These are phyloP conservation scores for Agelaius tricolor DNA, from an alignment of 2,113 vertebrate species.

Conservation along the genomic window DNA sequence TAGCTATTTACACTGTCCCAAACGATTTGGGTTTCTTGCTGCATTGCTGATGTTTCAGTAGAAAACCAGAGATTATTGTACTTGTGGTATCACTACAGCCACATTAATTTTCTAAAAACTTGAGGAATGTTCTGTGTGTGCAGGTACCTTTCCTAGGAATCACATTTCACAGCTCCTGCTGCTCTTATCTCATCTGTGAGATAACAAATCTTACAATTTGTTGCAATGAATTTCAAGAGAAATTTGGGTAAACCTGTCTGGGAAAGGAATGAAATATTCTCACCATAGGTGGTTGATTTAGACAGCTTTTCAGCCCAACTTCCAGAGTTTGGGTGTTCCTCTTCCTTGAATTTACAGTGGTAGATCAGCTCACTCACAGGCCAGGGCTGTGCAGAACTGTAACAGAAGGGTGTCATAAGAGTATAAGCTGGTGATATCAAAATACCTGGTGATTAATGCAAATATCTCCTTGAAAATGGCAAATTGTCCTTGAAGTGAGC, in stretches of 20 bases:
- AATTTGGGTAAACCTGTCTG: neutral
- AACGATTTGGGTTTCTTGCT: neutral
- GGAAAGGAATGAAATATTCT: neutral
- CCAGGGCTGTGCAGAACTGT: neutral
- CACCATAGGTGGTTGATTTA: neutral
- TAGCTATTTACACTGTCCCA: neutral
- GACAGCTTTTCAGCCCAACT: neutral
- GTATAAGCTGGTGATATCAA: neutral
- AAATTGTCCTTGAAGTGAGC: neutral
- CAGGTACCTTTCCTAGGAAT: neutral
- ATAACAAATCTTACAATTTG: neutral
- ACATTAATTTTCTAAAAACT: neutral
- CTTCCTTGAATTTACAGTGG: neutral
- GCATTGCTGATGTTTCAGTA: constrained; percentile 28
- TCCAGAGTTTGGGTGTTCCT: neutral
- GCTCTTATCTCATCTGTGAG: neutral
- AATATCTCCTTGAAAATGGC: neutral
- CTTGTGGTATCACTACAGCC: neutral
- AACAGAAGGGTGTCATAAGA: neutral
- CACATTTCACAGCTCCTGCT: neutral
- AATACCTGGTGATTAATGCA: neutral
- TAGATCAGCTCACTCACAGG: neutral
- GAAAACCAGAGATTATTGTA: neutral
- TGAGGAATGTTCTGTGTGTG: neutral
- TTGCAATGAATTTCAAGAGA: neutral